These are phyloP conservation scores for Australoheros scitulus DNA, from an alignment of 2,113 vertebrate species.

Conservation along the genomic window DNA sequence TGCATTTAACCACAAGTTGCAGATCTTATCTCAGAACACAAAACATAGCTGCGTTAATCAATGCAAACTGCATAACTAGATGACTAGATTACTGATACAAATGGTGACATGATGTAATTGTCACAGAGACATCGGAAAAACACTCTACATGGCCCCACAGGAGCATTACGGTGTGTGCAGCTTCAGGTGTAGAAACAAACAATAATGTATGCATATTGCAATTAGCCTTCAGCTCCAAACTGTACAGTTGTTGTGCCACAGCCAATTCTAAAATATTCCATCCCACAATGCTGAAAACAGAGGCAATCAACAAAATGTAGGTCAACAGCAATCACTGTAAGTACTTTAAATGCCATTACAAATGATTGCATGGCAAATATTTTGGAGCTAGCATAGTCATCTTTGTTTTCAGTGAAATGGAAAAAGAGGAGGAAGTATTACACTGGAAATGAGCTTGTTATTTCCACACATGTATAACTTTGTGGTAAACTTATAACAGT, in stretches of 20 bases:
- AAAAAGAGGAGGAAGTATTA: conserved; percentile 30
- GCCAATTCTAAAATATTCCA: conserved; percentile 2
- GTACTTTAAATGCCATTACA: not conserved
- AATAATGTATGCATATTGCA: conserved; percentile 21
- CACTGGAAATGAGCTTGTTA: conserved; percentile 17
- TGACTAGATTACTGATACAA: conserved; percentile 8
- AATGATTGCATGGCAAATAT: conserved; percentile 31
- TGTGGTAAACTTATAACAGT: not conserved
- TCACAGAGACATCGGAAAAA: not conserved
- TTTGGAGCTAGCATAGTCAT: not conserved
- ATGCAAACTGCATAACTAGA: not conserved
- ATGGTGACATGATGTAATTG: not conserved
- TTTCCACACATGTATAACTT: not conserved
- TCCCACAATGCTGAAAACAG: not conserved
- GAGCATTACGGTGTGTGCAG: not conserved
- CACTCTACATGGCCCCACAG: not conserved
- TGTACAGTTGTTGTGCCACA: not conserved
- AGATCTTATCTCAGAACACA: not conserved
- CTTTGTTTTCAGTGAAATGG: conserved; percentile 23
- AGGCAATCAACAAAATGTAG: conserved; percentile 28
- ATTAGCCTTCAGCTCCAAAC: conserved; percentile 9
- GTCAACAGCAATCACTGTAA: conserved; percentile 39
- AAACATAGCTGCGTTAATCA: not conserved
- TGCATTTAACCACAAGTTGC: not conserved
- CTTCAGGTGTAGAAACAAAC: conserved; percentile 5